These are phyloP conservation scores for Camponotus pennsylvanicus DNA, from an alignment of 1,140 invertebrate genomes.

Conservation along the genomic window DNA sequence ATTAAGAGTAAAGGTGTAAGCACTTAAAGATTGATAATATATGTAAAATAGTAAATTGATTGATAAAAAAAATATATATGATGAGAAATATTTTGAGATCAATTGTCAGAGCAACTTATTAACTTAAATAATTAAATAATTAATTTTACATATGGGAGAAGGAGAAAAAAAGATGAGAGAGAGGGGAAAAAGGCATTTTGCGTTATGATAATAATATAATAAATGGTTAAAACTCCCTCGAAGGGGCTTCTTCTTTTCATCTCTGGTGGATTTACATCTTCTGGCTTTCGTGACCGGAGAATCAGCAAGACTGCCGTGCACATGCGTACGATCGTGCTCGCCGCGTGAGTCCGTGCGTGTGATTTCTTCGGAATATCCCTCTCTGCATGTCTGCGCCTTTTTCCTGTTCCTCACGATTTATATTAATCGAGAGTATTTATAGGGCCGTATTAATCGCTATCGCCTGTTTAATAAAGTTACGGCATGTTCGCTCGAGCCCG, in stretches of 20 bases:
- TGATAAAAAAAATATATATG: not conserved
- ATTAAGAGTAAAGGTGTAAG: not conserved
- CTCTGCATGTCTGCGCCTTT: constrained; percentile 24
- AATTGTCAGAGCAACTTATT: not conserved
- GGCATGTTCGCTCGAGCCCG: constrained; percentile 33
- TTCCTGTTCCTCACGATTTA: constrained; percentile 22
- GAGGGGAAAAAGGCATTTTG: not conserved
- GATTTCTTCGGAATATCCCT: constrained; percentile 25
- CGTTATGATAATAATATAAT: constrained; percentile 28
- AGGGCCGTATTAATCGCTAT: constrained; percentile 55
- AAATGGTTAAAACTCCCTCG: not conserved
- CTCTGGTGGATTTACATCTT: constrained; percentile 15
- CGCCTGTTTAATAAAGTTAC: constrained; percentile 57
- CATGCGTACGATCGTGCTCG: constrained; percentile 45
- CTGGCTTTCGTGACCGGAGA: constrained; percentile 44
- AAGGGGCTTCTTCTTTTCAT: not conserved
- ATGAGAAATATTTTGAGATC: not conserved
- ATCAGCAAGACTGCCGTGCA: constrained; percentile 51
- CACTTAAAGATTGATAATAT: not conserved
- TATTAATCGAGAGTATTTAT: constrained; percentile 64
- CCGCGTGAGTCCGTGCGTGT: constrained; percentile 73
- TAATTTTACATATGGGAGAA: not conserved
- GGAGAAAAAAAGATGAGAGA: not conserved
- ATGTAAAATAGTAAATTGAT: too few species aligned
- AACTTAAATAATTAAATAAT: constrained; percentile 3